phyloP scores from a whole-genome alignment of 2,888 invertebrate species.

The Philhelius pedissequus region DNA sequence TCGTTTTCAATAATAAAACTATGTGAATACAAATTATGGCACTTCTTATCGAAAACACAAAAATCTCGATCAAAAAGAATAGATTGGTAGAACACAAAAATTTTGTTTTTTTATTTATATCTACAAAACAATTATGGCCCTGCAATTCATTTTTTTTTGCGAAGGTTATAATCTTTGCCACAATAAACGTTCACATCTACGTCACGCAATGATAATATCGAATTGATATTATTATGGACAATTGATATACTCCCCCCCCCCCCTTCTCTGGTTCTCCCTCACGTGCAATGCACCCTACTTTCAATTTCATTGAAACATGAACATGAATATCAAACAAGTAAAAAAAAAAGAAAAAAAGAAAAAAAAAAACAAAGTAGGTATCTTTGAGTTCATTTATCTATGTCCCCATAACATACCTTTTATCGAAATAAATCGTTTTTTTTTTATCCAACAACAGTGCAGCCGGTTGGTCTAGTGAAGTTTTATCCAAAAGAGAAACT shows the following conservation, averaged over 20 bases:
- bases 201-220: background rate
- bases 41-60: background rate
- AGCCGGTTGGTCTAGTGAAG: conserved; percentile 46
- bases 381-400: conserved; percentile 10
- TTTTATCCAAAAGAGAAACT: conserved; percentile 66
- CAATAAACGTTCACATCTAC: background rate
- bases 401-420: conserved; percentile 62
- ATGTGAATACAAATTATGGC: background rate
- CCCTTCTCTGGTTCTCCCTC: background rate
- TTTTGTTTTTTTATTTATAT: background rate
- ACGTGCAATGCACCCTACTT: conserved; percentile 16
- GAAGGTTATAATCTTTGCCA: background rate
- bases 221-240: background rate
- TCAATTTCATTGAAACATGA: conserved; percentile 49
- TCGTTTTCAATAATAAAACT: too few relatives aligned
- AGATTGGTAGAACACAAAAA: background rate
- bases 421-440: conserved; percentile 28
- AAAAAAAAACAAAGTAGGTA: background rate
- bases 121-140: background rate
- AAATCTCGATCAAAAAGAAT: background rate
- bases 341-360: background rate
- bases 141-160: background rate
- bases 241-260: background rate
- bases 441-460: conserved; percentile 40
- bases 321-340: background rate